A percentile compares a stretch with the other conserved stretches of the same genome.
These are phyloP conservation scores for Gallinago media DNA, from an alignment of 2,113 vertebrate species.

Conservation along the genomic window DNA sequence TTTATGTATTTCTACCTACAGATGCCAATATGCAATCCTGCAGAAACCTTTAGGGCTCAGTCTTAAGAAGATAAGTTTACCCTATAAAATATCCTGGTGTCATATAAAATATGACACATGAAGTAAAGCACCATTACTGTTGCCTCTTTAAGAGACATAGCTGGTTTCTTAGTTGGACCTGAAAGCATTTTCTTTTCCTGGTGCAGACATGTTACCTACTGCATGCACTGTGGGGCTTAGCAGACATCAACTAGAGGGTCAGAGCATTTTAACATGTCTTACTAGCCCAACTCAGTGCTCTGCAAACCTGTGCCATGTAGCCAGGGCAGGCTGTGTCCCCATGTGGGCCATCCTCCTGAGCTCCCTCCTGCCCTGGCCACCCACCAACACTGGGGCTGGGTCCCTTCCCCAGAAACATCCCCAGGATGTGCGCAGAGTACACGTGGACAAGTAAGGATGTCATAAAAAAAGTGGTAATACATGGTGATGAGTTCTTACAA, in stretches of 20 bases:
- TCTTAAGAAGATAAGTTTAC: background rate
- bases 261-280: background rate
- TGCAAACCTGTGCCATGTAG: background rate
- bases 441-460: background rate
- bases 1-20: background rate
- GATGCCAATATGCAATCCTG: background rate
- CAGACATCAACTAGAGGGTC: background rate
- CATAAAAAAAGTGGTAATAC: background rate
- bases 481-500: background rate
- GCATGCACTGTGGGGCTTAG: background rate
- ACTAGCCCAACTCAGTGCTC: background rate
- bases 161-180: background rate
- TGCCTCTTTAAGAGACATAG: background rate
- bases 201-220: background rate
- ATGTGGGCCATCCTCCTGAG: background rate
- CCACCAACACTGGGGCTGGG: accelerated
- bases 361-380: background rate
- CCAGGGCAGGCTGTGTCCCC: background rate
- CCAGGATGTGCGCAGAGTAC: background rate
- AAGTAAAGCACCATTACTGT: background rate
- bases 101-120: too few relatives aligned
- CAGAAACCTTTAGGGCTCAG: background rate
- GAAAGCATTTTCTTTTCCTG: background rate
- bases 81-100: background rate
- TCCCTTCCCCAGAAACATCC: background rate